Base-by-base conservation (phyloP, 2,113 vertebrate genomes). In the Hydropotes inermis region DNA sequence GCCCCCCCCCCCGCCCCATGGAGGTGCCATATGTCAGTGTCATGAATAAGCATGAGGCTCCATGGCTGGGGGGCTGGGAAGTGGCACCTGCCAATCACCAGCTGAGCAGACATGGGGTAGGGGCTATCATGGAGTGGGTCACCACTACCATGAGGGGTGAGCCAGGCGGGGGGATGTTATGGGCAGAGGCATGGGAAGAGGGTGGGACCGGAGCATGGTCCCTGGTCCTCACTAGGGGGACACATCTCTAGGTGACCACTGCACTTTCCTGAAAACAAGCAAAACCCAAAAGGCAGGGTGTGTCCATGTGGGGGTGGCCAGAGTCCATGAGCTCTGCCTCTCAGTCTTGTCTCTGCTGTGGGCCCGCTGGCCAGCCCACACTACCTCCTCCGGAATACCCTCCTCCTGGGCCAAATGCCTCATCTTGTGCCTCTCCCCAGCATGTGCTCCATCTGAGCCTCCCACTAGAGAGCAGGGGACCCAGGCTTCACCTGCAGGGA, bases 1-100 rank as follows among this genome's bases (percentile, higher is more conserved):
- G 36, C 52, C 8, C 21, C 55, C 17, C 45, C 45, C 43, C 36
- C 11, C 78, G 50, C 70, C 81, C 97, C 91, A 16, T 6, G 7
- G 90, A 94, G 97, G 89, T 92, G 96, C 97, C 97, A 96, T 97
- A 97, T 98, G 98, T 96, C 97, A 84, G 57, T 57, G 83, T 97
- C 98, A 92, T 97, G 97, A 94, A 81, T 33, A 96, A 96, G 96
- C 95, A 93, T 15, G 58, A 54, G 91, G 91, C 79, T n/a, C 88
- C 61, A 10, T 0, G 15, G 60, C 84, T 43, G 45, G 84, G 87
- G 96, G 94, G 88, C 78, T 43, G 95, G 96, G 61, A 70, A 50
- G 57, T 60, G 95, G 89, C 97, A 98, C 93, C 96, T 97, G 96
- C 89, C 97, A 89, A 50, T 97, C 96, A 97, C 47, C 55, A 2